These are phyloP conservation scores for Nephotettix cincticeps DNA, from an alignment of 1,140 invertebrate genomes.

Conservation along the genomic window DNA sequence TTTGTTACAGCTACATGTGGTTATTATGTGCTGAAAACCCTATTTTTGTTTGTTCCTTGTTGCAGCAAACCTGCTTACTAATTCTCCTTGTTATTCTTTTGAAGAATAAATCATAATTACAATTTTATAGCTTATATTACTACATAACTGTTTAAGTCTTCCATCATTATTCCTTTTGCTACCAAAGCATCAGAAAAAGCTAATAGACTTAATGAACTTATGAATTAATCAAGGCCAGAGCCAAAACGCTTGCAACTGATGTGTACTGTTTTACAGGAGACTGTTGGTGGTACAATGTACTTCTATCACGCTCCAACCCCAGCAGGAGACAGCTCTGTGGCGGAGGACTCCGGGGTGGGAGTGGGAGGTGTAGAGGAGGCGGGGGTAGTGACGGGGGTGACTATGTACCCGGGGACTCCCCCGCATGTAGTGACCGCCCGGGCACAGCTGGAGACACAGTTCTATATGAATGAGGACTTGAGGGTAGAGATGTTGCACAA, in stretches of 20 bases:
- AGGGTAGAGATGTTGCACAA: constrained; percentile 73
- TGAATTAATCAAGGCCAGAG: too few relatives aligned
- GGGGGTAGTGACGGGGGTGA: constrained; percentile 16
- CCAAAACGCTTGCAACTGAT: not conserved
- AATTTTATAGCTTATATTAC: too few relatives aligned
- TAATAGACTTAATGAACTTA: too few relatives aligned
- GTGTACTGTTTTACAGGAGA: constrained; percentile 62
- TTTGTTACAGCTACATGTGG: too few relatives aligned
- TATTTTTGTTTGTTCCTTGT: too few relatives aligned
- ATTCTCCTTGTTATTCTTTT: too few relatives aligned
- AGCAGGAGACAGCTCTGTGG: constrained; percentile 45
- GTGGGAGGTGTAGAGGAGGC: constrained; percentile 41
- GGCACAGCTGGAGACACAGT: constrained; percentile 49
- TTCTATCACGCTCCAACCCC: constrained; percentile 66
- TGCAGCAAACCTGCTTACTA: too few relatives aligned
- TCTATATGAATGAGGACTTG: constrained; percentile 67
- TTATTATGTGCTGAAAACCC: too few relatives aligned
- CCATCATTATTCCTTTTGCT: too few relatives aligned
- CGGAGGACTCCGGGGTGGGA: constrained; percentile 45
- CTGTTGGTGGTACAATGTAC: constrained; percentile 92
- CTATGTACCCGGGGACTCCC: constrained; percentile 65
- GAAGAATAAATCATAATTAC: too few relatives aligned
- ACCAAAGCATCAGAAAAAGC: too few relatives aligned
- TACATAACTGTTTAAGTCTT: too few relatives aligned
- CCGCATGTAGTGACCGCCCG: constrained; percentile 56